phyloP scores from a whole-genome alignment of 2,797 vertebrate genomes.

The Notolabrus celidotus region DNA sequence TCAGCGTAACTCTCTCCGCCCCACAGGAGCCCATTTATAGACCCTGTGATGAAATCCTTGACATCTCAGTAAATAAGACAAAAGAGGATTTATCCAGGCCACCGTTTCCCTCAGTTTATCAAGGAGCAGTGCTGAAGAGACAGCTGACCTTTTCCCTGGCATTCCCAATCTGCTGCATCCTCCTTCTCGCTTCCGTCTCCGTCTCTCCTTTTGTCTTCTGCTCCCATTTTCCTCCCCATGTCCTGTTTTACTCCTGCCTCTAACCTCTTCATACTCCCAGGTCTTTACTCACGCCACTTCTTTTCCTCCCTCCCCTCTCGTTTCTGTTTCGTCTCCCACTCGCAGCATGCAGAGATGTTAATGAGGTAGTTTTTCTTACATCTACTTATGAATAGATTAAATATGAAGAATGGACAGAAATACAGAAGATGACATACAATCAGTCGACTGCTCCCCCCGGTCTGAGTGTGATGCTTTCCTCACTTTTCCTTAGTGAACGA shows the following conservation, averaged over 20 bases:
- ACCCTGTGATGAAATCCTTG: constrained; percentile 41
- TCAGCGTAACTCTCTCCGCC: constrained; percentile 15
- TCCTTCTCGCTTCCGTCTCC: constrained; percentile 5
- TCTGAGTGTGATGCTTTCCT: not conserved
- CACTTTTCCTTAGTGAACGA: constrained; percentile 2
- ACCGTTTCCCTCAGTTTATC: constrained; percentile 53
- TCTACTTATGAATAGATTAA: not conserved
- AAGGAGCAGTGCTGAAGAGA: constrained; percentile 60
- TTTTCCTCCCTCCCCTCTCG: not conserved
- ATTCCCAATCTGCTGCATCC: constrained; percentile 35
- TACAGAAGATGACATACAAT: not conserved
- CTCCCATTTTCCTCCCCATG: constrained; percentile 1
- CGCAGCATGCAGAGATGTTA: constrained; percentile 23
- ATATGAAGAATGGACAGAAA: not conserved
- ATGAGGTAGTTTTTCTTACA: constrained; percentile 6
- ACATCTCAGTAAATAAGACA: constrained; percentile 66
- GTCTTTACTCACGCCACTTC: not conserved
- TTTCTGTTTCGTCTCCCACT: constrained; percentile 21
- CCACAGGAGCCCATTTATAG: constrained; percentile 55
- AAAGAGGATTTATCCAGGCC: constrained; percentile 64
- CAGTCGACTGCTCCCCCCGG: constrained; percentile 1
- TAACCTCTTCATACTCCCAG: constrained; percentile 5
- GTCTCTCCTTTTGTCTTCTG: constrained; percentile 18
- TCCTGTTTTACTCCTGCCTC: not conserved
- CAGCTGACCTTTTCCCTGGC: constrained; percentile 73